Base-by-base conservation (phyloP, 1,140 invertebrate genomes). In the Pollicipes pollicipes region DNA sequence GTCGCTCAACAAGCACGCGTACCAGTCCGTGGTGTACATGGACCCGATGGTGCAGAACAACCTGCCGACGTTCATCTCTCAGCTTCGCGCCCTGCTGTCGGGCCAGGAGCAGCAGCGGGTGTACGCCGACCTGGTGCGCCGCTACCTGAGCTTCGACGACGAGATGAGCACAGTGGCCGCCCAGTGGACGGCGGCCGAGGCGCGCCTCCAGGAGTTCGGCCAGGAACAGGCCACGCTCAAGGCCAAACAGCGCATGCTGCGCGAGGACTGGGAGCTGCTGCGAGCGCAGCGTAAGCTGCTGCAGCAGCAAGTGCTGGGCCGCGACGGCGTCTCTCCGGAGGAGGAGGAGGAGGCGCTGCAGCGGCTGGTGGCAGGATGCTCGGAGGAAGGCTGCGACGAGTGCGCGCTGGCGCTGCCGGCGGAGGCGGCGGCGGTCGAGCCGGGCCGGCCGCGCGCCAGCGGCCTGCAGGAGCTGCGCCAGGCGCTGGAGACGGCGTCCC, bases 11-110 rank as follows among this genome's bases (percentile, higher is more conserved):
- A 85, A 85, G 76, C 83, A 84, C 75, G 78, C 87, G 16, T 86
- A 85, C 77, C 84, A 86, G 71, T 83, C 81, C 70, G 83, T 84
- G 76, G 82, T 85, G 31, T 86, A 85, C 75, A 82, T 82, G 58
- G 85, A 88, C 76, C 82, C 84, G 66, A 78, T 83, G 68, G 81
- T 87, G 68, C 83, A 86, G 75, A 83, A 84, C 73, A 83, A 83
- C 78, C 79, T 86, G 32, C 81, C 82, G 70, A 77, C 78, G 8
- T 83, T 83, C 75, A 82, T 85, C 73, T 78, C 79, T 73, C 82
- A 85, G 78, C 83, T 86, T 75, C 79, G 78, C 77, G 77, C 27
- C 66, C 24, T 27, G 31, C 68, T n/a, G 0, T 30, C 45, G 24
- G 10, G 68, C 71, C 58, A 21, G 21, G 70, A 31, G 28, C 26